Base-by-base conservation (phyloP, 2,113 vertebrate genomes). In the Chascanopsetta lugubris region DNA sequence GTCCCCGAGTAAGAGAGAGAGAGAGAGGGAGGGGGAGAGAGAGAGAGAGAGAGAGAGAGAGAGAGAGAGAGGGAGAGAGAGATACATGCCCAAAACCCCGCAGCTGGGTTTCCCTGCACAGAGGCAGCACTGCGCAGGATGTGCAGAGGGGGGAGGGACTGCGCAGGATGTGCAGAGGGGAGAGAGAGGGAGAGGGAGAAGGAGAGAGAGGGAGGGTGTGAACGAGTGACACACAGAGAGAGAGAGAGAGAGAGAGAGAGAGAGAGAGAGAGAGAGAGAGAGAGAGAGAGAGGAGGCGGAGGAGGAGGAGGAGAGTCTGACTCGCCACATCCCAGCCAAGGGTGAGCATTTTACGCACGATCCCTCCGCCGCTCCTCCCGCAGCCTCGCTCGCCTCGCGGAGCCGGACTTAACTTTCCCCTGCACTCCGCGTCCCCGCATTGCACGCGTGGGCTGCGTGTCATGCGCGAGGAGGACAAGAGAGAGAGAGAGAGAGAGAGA, bases 101-200 rank as follows among this genome's bases (percentile, higher is more conserved):
- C 87, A 87, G 87, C 87, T 88, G 87, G 87, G 78, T 68, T 72
- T 85, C 77, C 78, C 76, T 66, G 68, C 79, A 84, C 69, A 49
- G 61, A 84, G 76, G 55, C 69, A 25, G 75, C 82, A 84, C 75
- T 87, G 87, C 83, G 85, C 72, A 84, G 74, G 51, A 84, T 42
- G 49, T 13, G n/a, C n/a, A 13, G 15, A 61, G 29, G 30, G 9
- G 27, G 38, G 60, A 40, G 36, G 5, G 62, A 26, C 4, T 30
- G 29, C 12, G 13, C 12, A 38, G 34, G 65, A 8, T n/a, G n/a
- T n/a, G n/a, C n/a, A n/a, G 51, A 7, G 47, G 22, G 69, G 15
- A 47, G 47, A 29, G 69, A 22, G 55, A 25, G 36, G 12, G 42
- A 26, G 24, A 20, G 63, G 26, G 51, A 45, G 63, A 49, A 58